Percentiles rank a stretch among this genome's conserved stretches.
Evolutionary conservation across 2,888 invertebrate species (phyloP).

Genomic region (Emmelina monodactyla): DNA sequence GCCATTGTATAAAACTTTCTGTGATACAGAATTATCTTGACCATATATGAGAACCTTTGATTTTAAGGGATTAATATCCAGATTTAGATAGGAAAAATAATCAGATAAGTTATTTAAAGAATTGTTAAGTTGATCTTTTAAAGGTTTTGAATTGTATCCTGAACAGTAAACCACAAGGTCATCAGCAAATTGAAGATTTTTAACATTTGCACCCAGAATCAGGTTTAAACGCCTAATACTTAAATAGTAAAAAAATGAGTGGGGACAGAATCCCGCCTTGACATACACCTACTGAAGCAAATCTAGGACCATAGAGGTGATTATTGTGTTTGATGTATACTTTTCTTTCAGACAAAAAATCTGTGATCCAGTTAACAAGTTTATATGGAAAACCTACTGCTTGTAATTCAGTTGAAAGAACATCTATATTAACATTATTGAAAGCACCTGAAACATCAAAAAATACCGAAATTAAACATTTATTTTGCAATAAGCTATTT

Average conservation of each 20-base stretch:
- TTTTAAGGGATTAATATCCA: constrained; percentile 2
- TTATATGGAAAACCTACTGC: constrained; percentile 9
- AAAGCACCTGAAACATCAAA: constrained; percentile 10
- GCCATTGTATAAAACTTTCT: background rate
- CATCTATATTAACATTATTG: constrained; percentile 8
- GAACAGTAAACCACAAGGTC: constrained; percentile 6
- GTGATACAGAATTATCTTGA: background rate
- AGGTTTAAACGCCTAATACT: constrained; percentile 9
- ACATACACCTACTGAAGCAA: constrained; percentile 10
- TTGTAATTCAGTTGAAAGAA: constrained; percentile 2
- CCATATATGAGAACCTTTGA: constrained; percentile 5
- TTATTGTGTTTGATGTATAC: constrained; percentile 12
- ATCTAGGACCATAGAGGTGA: constrained; percentile 8
- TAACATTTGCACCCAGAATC: constrained; percentile 9
- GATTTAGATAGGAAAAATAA: constrained; percentile 5
- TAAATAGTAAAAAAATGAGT: constrained; percentile 11
- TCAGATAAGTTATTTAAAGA: background rate
- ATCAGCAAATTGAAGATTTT: constrained; percentile 12
- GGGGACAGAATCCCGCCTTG: constrained; percentile 13
- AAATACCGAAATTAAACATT: constrained; percentile 7
- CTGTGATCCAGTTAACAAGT: constrained; percentile 9
- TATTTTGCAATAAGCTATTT: too few species aligned
- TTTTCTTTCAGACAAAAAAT: constrained; percentile 11
- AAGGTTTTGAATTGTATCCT: background rate
- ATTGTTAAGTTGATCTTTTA: background rate